phyloP scores from a whole-genome alignment of 1,140 invertebrate species.

The Mycetomoellerius zeteki region DNA sequence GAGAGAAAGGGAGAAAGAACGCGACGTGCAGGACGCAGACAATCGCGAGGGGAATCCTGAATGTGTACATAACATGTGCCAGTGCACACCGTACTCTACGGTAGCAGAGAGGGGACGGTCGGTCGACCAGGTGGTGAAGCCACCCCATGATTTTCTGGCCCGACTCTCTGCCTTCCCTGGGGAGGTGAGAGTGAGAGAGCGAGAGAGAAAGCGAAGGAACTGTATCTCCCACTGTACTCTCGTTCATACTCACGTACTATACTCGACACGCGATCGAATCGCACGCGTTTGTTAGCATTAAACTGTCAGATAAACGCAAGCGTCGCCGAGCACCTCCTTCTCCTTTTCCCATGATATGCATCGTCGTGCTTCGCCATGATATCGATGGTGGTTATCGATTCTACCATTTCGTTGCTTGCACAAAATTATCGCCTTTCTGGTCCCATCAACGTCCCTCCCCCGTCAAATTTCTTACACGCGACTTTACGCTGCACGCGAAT shows the following conservation, averaged over 20 bases:
- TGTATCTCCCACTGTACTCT: conserved; percentile 24
- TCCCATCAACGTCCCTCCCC: not conserved
- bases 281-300: conserved; percentile 71
- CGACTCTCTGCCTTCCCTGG: conserved; percentile 61
- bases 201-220: too few species aligned
- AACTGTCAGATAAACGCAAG: conserved; percentile 67
- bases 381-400: conserved; percentile 44
- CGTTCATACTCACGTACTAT: conserved; percentile 45
- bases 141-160: conserved; percentile 76
- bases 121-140: conserved; percentile 77
- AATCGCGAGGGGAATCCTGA: conserved; percentile 65
- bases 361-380: conserved; percentile 22
- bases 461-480: not conserved
- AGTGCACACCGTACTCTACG: conserved; percentile 1
- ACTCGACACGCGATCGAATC: conserved; percentile 76
- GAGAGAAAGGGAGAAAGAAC: conserved; percentile 19
- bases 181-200: conserved; percentile 33
- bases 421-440: not conserved
- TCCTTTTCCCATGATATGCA: conserved; percentile 33
- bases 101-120: conserved; percentile 45
- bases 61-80: conserved; percentile 16
- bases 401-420: conserved; percentile 21
- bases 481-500: not conserved
- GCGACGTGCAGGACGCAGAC: conserved; percentile 32
- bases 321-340: conserved; percentile 32